Evolutionary conservation across 2,888 invertebrate species (phyloP).

Genomic region (Ophion slaviceki): DNA sequence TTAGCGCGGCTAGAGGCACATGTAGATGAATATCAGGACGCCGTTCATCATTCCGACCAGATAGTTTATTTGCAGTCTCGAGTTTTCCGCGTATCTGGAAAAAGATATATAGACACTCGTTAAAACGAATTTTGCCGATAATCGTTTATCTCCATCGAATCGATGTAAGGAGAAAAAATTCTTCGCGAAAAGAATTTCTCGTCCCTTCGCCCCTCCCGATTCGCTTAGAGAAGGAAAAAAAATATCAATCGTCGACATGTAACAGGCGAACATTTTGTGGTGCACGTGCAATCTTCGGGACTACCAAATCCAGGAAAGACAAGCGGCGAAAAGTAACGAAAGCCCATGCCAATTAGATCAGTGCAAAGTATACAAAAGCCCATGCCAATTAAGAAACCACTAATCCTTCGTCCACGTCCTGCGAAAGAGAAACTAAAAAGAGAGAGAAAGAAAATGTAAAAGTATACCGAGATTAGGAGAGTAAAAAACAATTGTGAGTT

Average conservation of each 20-base stretch:
- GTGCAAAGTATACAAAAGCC: not conserved
- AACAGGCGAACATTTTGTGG: not conserved
- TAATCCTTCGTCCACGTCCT: slow-evolving; percentile 27
- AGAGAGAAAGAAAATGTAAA: not conserved
- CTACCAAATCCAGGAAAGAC: not conserved
- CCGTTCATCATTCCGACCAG: slow-evolving; percentile 76
- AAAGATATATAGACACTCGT: slow-evolving; percentile 12
- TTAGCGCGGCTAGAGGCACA: slow-evolving; percentile 71
- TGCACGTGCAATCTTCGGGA: slow-evolving; percentile 36
- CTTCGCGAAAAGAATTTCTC: not conserved
- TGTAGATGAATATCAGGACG: slow-evolving; percentile 75
- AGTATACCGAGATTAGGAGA: slow-evolving; percentile 3
- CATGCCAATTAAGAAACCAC: slow-evolving; percentile 32
- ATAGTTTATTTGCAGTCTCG: slow-evolving; percentile 76
- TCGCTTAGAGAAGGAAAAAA: not conserved
- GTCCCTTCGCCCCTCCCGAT: not conserved
- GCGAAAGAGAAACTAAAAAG: slow-evolving; percentile 11
- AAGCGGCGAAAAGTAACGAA: not conserved
- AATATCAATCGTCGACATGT: not conserved
- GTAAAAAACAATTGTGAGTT: slow-evolving; percentile 9
- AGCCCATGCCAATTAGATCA: not conserved
- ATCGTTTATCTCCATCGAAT: not conserved
- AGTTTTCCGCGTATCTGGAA: slow-evolving; percentile 65
- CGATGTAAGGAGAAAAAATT: not conserved
- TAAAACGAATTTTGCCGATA: not conserved